Base-by-base conservation (phyloP, 2,888 invertebrate genomes). In the Amblyteles armatorius region DNA sequence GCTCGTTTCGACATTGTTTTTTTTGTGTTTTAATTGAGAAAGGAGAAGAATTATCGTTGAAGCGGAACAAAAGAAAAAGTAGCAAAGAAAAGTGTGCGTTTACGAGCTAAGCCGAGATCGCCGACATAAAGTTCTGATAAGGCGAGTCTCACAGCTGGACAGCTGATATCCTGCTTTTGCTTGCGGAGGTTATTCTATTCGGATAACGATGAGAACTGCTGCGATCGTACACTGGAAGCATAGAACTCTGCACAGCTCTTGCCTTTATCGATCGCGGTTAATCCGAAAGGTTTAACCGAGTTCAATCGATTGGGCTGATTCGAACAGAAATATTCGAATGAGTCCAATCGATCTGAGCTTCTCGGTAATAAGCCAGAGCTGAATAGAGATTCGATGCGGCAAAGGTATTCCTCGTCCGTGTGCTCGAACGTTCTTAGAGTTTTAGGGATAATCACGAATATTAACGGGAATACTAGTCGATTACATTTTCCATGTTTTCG, bases 1-100 rank as follows among this genome's bases (percentile, higher is more conserved):
- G 88, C 57, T 29, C 93, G 90, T 89, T 93, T 93, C 11, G 90
- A 88, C 91, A 92, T 92, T 69, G 83, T 82, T 79, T 67, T 60
- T 60, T 13, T 71, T 86, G 69, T 36, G 68, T 55, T 67, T 72
- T 40, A 55, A 7, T 19, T 19, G 22, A 57, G 57, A 44, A 65
- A 50, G 26, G 1, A 50, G 33, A 52, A 9, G 22, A 52, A 9
- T 65, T 60, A 44, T 16, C 40, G 60, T 60, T 29, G 19, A 73
- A 71, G 16, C 44, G 13, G 1, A 72, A 52, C 22, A 50, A 72
- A 52, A 19, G 16, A 55, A 63, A 67, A 67, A 36, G 19, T 6
- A n/a, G 22, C 52, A 73, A 52, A 52, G 7, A 73, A 73, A n/a
- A 26, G 7, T 29, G 7, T 16, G 29, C 19, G 50, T 76, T 76